Evolutionary conservation across 1,140 invertebrate genomes (phyloP).

Genomic region (Drosophila bocqueti): DNA sequence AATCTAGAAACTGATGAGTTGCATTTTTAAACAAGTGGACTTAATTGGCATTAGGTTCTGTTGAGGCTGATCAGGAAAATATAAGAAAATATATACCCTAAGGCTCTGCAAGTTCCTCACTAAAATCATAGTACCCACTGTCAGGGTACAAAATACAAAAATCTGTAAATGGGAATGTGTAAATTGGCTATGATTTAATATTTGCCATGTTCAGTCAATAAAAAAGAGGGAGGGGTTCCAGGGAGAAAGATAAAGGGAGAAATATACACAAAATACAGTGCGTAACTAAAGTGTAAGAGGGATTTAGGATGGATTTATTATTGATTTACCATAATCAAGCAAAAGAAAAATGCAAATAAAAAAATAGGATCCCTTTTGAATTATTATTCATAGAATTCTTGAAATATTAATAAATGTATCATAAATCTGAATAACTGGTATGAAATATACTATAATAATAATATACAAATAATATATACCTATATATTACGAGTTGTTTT

Average conservation of each 20-base stretch:
- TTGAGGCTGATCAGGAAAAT: neutral
- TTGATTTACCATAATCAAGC: neutral
- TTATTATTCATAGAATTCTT: neutral
- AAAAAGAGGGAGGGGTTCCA: constrained; percentile 4
- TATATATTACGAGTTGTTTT: neutral
- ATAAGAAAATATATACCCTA: neutral
- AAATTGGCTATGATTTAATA: constrained; percentile 77
- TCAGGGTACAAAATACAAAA: neutral
- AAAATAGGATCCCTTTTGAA: neutral
- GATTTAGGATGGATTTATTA: neutral
- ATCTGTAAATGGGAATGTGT: constrained; percentile 62
- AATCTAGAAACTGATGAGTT: too few species aligned
- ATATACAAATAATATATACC: neutral
- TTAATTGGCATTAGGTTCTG: too few species aligned
- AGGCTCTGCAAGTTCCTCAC: neutral
- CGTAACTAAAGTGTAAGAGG: neutral
- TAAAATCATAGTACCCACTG: neutral
- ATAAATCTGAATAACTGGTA: too few species aligned
- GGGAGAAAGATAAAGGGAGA: constrained; percentile 4
- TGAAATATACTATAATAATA: neutral
- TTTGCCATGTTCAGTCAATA: constrained; percentile 57
- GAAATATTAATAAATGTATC: neutral
- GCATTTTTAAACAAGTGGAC: too few species aligned
- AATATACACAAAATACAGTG: neutral
- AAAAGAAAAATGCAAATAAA: neutral